A percentile compares a stretch with the other conserved stretches of the same genome.
phyloP scores from a whole-genome alignment of 2,113 vertebrate genomes.

The Callospermophilus lateralis region DNA sequence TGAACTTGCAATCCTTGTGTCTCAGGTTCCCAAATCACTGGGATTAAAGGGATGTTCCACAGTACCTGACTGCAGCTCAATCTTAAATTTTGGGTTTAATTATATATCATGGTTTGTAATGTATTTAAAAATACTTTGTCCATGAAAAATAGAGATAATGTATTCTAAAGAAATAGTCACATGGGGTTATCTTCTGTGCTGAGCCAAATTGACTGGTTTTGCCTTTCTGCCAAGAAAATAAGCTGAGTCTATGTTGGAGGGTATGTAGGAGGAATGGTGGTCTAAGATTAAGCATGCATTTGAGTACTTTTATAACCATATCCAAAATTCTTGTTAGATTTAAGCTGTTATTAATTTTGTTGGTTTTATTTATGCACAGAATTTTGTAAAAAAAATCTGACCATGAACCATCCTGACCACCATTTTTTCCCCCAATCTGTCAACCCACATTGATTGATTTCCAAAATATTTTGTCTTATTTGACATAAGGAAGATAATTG shows the following conservation, averaged over 20 bases:
- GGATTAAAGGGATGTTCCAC: neutral
- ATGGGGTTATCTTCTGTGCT: neutral
- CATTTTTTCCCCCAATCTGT: neutral
- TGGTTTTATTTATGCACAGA: neutral
- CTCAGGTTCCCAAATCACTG: neutral
- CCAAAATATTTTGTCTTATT: neutral
- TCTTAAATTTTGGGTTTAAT: conserved; percentile 19
- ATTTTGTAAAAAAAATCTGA: neutral
- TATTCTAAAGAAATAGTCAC: neutral
- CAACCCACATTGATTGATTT: neutral
- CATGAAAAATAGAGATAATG: neutral
- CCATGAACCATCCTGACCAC: neutral
- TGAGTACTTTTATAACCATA: too few species aligned
- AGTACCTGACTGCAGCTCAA: neutral
- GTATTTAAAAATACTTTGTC: neutral
- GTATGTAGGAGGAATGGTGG: neutral
- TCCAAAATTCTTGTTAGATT: too few species aligned
- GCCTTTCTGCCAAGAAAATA: neutral
- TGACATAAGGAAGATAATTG: neutral
- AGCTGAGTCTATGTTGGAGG: accelerated
- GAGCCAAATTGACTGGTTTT: neutral
- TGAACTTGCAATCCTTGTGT: neutral
- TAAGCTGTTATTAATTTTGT: neutral
- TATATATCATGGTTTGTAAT: neutral
- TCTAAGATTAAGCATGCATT: too few species aligned